These are phyloP conservation scores for Turnix velox DNA, from an alignment of 2,113 vertebrate species.

Conservation along the genomic window DNA sequence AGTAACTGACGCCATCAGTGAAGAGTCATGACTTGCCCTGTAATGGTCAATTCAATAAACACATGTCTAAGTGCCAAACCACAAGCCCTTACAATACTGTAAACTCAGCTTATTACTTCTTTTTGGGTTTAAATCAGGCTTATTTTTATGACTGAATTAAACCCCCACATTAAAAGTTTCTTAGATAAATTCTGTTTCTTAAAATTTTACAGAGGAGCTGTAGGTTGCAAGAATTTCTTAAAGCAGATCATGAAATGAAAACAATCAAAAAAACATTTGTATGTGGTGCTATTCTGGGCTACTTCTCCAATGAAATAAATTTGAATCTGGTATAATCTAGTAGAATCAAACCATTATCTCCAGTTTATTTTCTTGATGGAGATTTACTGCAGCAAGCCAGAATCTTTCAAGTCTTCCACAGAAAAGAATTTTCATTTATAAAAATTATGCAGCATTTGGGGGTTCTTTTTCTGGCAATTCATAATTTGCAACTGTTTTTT, in stretches of 20 bases:
- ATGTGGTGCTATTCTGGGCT: background rate
- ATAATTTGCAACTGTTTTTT: background rate
- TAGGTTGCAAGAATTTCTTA: background rate
- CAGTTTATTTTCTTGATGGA: background rate
- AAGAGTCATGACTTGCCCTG: slow-evolving; percentile 20
- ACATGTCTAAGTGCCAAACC: slow-evolving; percentile 13
- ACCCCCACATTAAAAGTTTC: slow-evolving; percentile 19
- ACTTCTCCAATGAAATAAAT: background rate
- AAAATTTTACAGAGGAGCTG: slow-evolving; percentile 27
- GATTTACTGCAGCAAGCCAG: background rate
- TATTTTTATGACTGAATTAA: slow-evolving; percentile 26
- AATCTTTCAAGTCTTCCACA: background rate
- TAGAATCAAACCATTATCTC: background rate
- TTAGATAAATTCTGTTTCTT: background rate
- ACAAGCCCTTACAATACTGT: background rate
- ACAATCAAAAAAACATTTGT: background rate
- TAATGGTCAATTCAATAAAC: slow-evolving; percentile 45
- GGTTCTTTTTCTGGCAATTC: background rate
- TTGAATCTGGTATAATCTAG: background rate
- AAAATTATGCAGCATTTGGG: background rate
- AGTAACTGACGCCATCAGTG: slow-evolving; percentile 27
- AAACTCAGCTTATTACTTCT: slow-evolving; percentile 22
- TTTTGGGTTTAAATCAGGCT: background rate
- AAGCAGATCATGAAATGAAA: slow-evolving; percentile 7
- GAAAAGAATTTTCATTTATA: background rate